Evolutionary conservation across 2,888 invertebrate species (phyloP).

Genomic region (Eretmocerus hayati): DNA sequence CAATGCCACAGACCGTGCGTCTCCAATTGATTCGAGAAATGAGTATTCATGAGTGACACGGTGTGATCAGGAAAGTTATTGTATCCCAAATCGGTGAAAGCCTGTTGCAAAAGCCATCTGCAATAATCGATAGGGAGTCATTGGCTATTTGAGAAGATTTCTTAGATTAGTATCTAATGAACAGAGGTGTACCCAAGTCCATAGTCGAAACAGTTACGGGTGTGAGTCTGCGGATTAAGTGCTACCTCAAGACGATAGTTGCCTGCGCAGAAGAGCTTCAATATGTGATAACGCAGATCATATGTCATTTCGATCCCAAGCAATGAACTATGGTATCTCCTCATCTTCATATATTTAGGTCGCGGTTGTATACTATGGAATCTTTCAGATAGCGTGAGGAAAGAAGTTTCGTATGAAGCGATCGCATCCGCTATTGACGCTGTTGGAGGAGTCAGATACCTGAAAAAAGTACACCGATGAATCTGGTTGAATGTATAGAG

Average conservation of each 20-base stretch:
- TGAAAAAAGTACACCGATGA: too few species aligned
- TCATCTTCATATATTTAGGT: slow-evolving; percentile 45
- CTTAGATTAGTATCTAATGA: too few species aligned
- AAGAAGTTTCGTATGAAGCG: slow-evolving; percentile 64
- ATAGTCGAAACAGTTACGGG: slow-evolving; percentile 75
- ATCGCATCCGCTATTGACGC: slow-evolving; percentile 68
- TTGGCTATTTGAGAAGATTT: too few species aligned
- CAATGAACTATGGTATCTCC: too few species aligned
- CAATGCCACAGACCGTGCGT: slow-evolving; percentile 78
- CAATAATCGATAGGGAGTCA: too few species aligned
- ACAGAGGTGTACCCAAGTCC: too few species aligned
- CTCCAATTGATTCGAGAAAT: slow-evolving; percentile 78
- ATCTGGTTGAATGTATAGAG: too few species aligned
- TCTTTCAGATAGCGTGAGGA: slow-evolving; percentile 43
- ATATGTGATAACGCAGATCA: slow-evolving; percentile 78
- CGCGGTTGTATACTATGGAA: too few species aligned
- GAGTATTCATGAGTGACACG: slow-evolving; percentile 57
- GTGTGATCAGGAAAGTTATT: slow-evolving; percentile 55
- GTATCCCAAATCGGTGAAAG: slow-evolving; percentile 62
- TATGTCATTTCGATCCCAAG: too few species aligned
- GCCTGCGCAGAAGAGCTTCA: slow-evolving; percentile 67
- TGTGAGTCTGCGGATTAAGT: slow-evolving; percentile 68
- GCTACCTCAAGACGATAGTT: slow-evolving; percentile 60
- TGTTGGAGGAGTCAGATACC: slow-evolving; percentile 64
- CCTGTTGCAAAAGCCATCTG: slow-evolving; percentile 65